phyloP scores from a whole-genome alignment of 2,113 vertebrate species.

The Lathamus discolor region DNA sequence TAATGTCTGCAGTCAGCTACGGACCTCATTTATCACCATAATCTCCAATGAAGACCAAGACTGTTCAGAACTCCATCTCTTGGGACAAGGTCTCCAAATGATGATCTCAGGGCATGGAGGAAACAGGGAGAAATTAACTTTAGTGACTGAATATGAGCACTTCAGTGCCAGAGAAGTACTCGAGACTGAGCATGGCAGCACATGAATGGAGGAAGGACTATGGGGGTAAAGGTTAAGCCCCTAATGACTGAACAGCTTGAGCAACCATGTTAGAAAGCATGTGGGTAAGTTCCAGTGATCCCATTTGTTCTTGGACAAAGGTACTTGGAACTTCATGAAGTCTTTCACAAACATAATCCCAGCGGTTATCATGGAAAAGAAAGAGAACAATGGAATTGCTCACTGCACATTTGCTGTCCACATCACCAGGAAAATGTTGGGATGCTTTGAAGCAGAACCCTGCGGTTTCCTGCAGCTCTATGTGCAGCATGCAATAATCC shows the following conservation, averaged over 20 bases:
- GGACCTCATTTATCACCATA: not conserved
- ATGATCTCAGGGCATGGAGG: not conserved
- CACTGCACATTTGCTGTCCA: not conserved
- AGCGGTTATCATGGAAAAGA: not conserved
- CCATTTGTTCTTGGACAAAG: not conserved
- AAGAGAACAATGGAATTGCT: not conserved
- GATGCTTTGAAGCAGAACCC: not conserved
- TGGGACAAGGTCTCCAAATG: not conserved
- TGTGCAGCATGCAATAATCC: not conserved
- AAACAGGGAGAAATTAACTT: not conserved
- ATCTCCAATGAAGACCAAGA: not conserved
- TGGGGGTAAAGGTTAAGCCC: not conserved
- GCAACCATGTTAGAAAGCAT: not conserved
- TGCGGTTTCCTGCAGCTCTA: not conserved
- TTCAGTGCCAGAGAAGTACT: not conserved
- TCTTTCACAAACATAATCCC: not conserved
- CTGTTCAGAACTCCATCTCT: not conserved
- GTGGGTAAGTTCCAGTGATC: not conserved
- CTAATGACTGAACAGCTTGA: not conserved
- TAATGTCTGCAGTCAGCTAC: not conserved
- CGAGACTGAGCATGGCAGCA: not conserved
- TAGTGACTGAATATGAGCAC: not conserved
- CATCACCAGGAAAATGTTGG: not conserved
- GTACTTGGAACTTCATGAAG: not conserved
- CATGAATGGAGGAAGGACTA: not conserved